Conservation (phyloP, 2,113 vertebrate genomes). For the Chaetura pelagica region DNA sequence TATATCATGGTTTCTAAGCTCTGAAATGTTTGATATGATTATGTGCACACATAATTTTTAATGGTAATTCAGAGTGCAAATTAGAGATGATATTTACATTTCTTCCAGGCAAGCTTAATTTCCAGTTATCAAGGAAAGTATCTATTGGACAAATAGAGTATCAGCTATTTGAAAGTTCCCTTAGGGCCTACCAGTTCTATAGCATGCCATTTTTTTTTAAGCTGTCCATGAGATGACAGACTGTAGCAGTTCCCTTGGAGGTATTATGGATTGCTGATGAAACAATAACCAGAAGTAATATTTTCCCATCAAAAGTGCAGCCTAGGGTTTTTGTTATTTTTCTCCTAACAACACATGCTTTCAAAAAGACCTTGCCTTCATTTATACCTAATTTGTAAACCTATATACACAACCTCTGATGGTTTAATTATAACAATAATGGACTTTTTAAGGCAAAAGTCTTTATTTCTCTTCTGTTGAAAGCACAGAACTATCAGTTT, state of each 20-base stretch:
- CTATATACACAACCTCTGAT: neutral
- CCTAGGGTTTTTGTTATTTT: conserved; percentile 46
- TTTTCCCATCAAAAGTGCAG: conserved; percentile 66
- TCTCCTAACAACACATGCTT: conserved; percentile 13
- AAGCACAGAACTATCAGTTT: neutral
- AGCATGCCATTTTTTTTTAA: conserved; percentile 63
- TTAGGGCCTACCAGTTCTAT: conserved; percentile 60
- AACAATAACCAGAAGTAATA: conserved; percentile 72
- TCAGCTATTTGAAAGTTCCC: conserved; percentile 71
- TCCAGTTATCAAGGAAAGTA: conserved; percentile 72
- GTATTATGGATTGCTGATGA: conserved; percentile 73
- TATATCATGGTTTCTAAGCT: conserved; percentile 68
- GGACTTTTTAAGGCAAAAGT: neutral
- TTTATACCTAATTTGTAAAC: conserved; percentile 18
- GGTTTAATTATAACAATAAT: conserved; percentile 30
- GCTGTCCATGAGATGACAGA: conserved; percentile 69
- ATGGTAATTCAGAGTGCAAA: conserved; percentile 74
- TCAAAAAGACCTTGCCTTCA: conserved; percentile 20
- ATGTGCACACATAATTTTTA: conserved; percentile 69
- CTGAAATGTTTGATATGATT: conserved; percentile 73
- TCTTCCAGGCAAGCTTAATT: conserved; percentile 77
- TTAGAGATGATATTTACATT: conserved; percentile 74
- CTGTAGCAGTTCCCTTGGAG: conserved; percentile 63
- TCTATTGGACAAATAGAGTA: conserved; percentile 73
- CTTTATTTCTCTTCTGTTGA: neutral